These are phyloP conservation scores for Sphinx pinastri DNA, from an alignment of 2,888 invertebrate genomes.

Conservation along the genomic window DNA sequence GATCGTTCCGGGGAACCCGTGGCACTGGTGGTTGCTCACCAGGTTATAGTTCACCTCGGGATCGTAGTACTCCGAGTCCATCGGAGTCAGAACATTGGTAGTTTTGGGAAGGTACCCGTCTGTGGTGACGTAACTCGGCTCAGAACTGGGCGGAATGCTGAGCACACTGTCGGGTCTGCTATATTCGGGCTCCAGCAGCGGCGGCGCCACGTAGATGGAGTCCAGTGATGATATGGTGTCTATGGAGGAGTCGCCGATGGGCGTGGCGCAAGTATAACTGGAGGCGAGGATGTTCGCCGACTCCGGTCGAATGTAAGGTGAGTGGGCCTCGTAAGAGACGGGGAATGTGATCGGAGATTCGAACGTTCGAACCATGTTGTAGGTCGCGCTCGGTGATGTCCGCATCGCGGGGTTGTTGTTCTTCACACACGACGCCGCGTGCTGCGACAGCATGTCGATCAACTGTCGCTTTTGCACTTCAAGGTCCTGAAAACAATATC, in stretches of 20 bases:
- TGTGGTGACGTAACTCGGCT: slow-evolving; percentile 64
- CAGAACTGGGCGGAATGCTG: slow-evolving; percentile 66
- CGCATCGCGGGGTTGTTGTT: slow-evolving; percentile 69
- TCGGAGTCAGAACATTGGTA: slow-evolving; percentile 76
- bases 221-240: slow-evolving; percentile 74
- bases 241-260: slow-evolving; percentile 70
- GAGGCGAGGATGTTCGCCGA: slow-evolving; percentile 80
- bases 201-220: slow-evolving; percentile 67
- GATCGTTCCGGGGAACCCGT: slow-evolving; percentile 77
- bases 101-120: slow-evolving; percentile 77
- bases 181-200: slow-evolving; percentile 70
- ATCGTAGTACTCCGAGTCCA: slow-evolving; percentile 83
- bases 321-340: slow-evolving; percentile 70
- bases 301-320: slow-evolving; percentile 80
- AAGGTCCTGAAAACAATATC: slow-evolving; percentile 84
- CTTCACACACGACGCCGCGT: slow-evolving; percentile 88
- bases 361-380: slow-evolving; percentile 74
- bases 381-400: slow-evolving; percentile 69
- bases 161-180: slow-evolving; percentile 76
- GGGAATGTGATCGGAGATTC: slow-evolving; percentile 78
- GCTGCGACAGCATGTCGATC: slow-evolving; percentile 90
- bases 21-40: slow-evolving; percentile 77
- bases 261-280: slow-evolving; percentile 75
- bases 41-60: slow-evolving; percentile 81
- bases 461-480: slow-evolving; percentile 91